Evolutionary conservation across 1,140 invertebrate genomes (phyloP).

Genomic region (Rhagoletis pomonella): DNA sequence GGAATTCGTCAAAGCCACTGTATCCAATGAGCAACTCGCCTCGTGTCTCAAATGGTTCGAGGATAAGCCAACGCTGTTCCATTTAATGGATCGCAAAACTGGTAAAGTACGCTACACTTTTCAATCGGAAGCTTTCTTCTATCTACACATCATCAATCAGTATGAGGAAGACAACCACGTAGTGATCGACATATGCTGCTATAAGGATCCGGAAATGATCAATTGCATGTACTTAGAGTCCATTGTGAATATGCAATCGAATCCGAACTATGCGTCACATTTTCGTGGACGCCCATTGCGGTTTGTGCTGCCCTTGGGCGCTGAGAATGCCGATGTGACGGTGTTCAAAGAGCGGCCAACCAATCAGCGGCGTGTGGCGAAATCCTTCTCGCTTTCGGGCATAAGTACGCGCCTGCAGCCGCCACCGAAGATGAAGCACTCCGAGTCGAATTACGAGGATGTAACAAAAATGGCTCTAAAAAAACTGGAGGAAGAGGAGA

Average conservation of each 20-base stretch:
- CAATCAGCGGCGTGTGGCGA: constrained; percentile 60
- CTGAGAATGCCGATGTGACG: constrained; percentile 3
- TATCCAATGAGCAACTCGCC: constrained; percentile 79
- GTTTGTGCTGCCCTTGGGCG: constrained; percentile 79
- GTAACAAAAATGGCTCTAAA: constrained; percentile 67
- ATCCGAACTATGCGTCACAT: constrained; percentile 86
- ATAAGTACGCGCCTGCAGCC: constrained; percentile 56
- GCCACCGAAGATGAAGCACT: constrained; percentile 61
- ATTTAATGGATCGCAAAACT: constrained; percentile 80
- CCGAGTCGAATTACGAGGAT: constrained; percentile 66
- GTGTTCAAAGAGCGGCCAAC: neutral
- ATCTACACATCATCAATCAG: constrained; percentile 92
- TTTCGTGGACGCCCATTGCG: constrained; percentile 85
- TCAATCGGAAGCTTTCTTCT: constrained; percentile 86
- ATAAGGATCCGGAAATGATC: constrained; percentile 86
- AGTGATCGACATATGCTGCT: constrained; percentile 88
- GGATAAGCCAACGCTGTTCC: constrained; percentile 84
- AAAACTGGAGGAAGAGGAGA: constrained; percentile 54
- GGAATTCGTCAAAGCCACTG: constrained; percentile 76
- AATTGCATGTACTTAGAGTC: constrained; percentile 90
- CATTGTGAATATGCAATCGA: constrained; percentile 85
- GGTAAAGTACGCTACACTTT: constrained; percentile 79
- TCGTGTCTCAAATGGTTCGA: constrained; percentile 83
- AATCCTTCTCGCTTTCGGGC: constrained; percentile 66
- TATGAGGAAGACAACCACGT: constrained; percentile 85